phyloP scores from a whole-genome alignment of 2,113 vertebrate genomes.

The Psittacula cyanocephala region DNA sequence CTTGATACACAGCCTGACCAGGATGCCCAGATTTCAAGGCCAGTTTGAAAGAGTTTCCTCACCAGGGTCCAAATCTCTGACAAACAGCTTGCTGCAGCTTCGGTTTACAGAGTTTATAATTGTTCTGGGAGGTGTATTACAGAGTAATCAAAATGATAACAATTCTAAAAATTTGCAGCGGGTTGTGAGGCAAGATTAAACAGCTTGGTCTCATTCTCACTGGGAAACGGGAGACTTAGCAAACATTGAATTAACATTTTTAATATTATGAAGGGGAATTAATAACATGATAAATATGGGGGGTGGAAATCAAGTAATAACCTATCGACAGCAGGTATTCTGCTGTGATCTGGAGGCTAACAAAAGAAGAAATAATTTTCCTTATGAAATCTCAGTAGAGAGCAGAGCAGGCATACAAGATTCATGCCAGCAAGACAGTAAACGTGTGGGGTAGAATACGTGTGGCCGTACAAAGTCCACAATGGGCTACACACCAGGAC shows the following conservation, averaged over 20 bases:
- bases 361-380: not conserved
- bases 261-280: conserved; percentile 63
- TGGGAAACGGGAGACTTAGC: conserved; percentile 35
- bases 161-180: conserved; percentile 36
- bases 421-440: not conserved
- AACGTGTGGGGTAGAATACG: rapidly evolving
- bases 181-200: conserved; percentile 53
- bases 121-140: conserved; percentile 59
- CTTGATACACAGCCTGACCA: not conserved
- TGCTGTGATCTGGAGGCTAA: conserved; percentile 47
- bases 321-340: conserved; percentile 9
- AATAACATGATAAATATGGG: conserved; percentile 34
- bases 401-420: not conserved
- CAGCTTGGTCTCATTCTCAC: conserved; percentile 48
- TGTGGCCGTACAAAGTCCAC: not conserved
- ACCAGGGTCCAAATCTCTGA: not conserved
- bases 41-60: not conserved
- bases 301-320: not conserved
- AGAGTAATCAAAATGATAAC: conserved; percentile 62
- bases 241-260: conserved; percentile 69
- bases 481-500: not conserved
- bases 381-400: not conserved
- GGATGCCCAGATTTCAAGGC: not conserved
- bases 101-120: conserved; percentile 45
- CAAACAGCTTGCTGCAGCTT: conserved; percentile 17